Conservation (phyloP, 2,797 vertebrate genomes). For the Rhabdomys pumilio region DNA sequence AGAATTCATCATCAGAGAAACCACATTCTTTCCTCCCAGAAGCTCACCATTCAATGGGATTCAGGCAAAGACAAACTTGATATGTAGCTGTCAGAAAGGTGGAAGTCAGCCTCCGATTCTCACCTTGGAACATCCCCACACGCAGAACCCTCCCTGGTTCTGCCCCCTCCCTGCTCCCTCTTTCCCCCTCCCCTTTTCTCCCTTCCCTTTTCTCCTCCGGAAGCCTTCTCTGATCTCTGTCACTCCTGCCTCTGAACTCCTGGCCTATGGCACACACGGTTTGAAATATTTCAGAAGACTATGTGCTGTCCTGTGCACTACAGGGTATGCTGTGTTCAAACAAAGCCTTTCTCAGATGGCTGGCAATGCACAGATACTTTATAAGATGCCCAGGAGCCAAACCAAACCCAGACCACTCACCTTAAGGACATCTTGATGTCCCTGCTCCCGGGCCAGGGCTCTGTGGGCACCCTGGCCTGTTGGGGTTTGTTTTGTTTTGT, state of each 20-base stretch:
- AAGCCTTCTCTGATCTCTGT: not conserved
- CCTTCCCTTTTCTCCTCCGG: fast-evolving
- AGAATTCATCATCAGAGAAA: not conserved
- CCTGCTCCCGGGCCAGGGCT: not conserved
- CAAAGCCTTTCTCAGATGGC: not conserved
- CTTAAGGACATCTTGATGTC: not conserved
- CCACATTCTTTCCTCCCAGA: not conserved
- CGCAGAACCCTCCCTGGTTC: not conserved
- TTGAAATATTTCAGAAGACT: not conserved
- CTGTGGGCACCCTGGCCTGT: not conserved
- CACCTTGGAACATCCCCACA: not conserved
- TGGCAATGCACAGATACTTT: not conserved
- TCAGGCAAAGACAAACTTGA: not conserved
- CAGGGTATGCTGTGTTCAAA: not conserved
- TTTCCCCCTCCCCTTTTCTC: not conserved
- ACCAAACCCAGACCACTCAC: not conserved
- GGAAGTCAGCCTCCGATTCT: not conserved
- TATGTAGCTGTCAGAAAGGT: not conserved
- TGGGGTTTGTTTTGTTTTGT: not conserved
- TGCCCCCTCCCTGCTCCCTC: not conserved
- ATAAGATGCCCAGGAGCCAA: not conserved
- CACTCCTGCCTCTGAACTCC: not conserved
- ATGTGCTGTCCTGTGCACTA: not conserved
- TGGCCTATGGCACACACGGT: not conserved
- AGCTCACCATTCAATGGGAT: not conserved